Base-by-base conservation (phyloP, 2,888 invertebrate genomes). In the Autographa gamma region DNA sequence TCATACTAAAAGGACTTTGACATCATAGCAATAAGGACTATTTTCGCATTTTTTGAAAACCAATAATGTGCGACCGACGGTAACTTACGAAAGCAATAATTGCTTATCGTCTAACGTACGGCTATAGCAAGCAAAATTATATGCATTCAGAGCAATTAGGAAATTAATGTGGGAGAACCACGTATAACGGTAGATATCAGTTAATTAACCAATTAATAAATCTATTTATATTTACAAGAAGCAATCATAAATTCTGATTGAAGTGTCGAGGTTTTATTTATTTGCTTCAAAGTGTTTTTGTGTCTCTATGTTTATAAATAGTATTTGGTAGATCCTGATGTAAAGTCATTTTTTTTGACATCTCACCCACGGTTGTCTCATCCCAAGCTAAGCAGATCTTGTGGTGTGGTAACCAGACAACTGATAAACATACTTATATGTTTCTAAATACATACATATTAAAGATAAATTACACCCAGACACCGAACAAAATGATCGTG, bases 171-270 rank as follows among this genome's bases (percentile, higher is more conserved):
- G 6, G n/a, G 5, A 48, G 16, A 48, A 48, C n/a, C 48, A 48
- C 48, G n/a, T 16, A n/a, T 16, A n/a, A 48, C 5, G n/a, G 48
- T 8, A n/a, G 48, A 8, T 48, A 48, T 48, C 43, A 43, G 43
- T 43, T 43, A 43, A 43, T 43, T 43, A 43, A 48, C n/a, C 48
- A n/a, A 48, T n/a, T 2, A 48, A 48, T 48, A 48, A 48, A n/a
- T n/a, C n/a, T 48, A 48, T 48, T 48, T n/a, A 48, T 48, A n/a
- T n/a, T n/a, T 48, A 48, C 48, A 48, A n/a, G n/a, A 1, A n/a
- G 48, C 48, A 48, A 48, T 48, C n/a, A 48, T n/a, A 48, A n/a
- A n/a, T 48, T 48, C n/a, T 48, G 48, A 48, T 48, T 48, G n/a
- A 48, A 38, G n/a, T 7, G 48, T 16, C 48, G 48, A 48, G 48